Percentiles rank a stretch among this genome's conserved stretches.
Conservation (phyloP, 2,113 vertebrate genomes). For the Amphiprion percula region DNA sequence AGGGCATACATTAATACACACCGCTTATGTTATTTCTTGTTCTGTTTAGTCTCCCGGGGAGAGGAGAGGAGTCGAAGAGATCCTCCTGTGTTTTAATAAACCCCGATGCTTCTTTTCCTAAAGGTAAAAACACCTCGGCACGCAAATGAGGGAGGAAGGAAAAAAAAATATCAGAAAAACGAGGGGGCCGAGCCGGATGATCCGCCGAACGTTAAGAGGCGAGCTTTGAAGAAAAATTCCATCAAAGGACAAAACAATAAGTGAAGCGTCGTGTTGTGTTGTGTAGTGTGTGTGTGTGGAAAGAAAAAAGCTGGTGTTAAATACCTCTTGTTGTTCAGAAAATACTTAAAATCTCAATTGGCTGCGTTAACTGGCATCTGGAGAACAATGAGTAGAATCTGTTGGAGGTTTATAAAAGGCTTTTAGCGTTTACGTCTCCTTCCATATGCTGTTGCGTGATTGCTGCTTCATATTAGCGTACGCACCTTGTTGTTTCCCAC, state of each 20-base stretch:
- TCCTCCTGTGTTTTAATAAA: constrained; percentile 76
- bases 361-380: constrained; percentile 78
- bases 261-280: constrained; percentile 37
- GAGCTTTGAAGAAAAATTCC: constrained; percentile 78
- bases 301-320: constrained; percentile 59
- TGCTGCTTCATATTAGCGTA: constrained; percentile 57
- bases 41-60: constrained; percentile 85
- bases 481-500: constrained; percentile 67
- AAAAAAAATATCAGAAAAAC: constrained; percentile 50
- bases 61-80: constrained; percentile 49
- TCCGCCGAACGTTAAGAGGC: constrained; percentile 68
- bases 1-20: constrained; percentile 84
- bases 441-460: constrained; percentile 66
- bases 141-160: constrained; percentile 57
- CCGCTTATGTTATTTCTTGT: constrained; percentile 79
- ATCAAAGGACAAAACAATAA: constrained; percentile 80
- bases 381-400: constrained; percentile 76
- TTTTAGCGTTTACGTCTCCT: constrained; percentile 66
- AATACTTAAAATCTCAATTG: constrained; percentile 79
- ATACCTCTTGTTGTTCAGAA: constrained; percentile 76
- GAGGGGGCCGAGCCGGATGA: constrained; percentile 78
- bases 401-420: constrained; percentile 69
- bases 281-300: constrained; percentile 25
- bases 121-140: constrained; percentile 75
- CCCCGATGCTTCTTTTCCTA: constrained; percentile 75